Percentiles rank a stretch among this genome's conserved stretches.
These are phyloP conservation scores for Digitonthophagus gazella DNA, from an alignment of 2,888 invertebrate genomes.

Conservation along the genomic window DNA sequence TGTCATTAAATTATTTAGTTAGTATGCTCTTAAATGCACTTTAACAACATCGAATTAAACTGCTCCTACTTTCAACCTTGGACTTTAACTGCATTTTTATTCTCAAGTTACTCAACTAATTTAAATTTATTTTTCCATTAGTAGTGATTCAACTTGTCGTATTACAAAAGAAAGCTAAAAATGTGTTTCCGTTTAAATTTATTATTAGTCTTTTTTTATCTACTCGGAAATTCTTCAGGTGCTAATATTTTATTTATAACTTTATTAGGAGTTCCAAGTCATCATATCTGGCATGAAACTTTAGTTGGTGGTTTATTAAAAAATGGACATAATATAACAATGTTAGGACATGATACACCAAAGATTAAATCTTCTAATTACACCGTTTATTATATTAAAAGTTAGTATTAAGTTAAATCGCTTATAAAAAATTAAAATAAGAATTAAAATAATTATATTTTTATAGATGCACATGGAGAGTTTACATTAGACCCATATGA, in stretches of 20 bases:
- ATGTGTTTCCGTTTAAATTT: not conserved
- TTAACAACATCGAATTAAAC: no score
- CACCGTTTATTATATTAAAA: slow-evolving; percentile 26
- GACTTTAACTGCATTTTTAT: no score
- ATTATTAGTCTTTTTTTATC: not conserved
- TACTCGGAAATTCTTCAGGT: not conserved
- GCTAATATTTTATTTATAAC: slow-evolving; percentile 28
- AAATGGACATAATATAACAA: slow-evolving; percentile 31
- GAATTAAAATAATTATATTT: no score
- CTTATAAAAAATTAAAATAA: no score
- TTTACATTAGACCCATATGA: not conserved
- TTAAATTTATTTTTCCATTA: no score
- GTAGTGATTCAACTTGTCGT: no score
- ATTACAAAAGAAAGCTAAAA: not conserved
- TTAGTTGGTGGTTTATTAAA: slow-evolving; percentile 22
- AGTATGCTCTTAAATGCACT: no score
- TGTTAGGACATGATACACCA: slow-evolving; percentile 24
- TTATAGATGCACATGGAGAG: not conserved
- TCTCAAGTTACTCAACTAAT: no score
- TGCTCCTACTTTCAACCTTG: no score
- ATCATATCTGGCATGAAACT: slow-evolving; percentile 31
- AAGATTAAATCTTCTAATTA: slow-evolving; percentile 25
- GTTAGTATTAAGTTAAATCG: slow-evolving; percentile 18
- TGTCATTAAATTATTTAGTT: no score
- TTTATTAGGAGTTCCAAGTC: slow-evolving; percentile 25